Evolutionary conservation across 1,140 invertebrate species (phyloP), one percentile per base, ranked within the genome.

Genomic region (Camponotus vicinus): DNA sequence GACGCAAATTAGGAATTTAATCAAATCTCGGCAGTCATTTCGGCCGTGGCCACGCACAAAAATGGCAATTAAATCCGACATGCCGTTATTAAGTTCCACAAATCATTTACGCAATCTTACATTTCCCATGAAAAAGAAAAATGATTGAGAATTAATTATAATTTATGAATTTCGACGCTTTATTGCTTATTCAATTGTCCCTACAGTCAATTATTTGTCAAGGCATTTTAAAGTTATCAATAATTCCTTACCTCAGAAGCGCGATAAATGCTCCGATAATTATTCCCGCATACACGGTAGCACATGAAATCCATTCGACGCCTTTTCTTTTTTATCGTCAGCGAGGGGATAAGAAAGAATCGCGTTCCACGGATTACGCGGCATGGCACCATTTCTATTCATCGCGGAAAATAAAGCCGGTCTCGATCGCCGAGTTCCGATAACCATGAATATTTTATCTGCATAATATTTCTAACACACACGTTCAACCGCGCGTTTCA

Each of bases 391-490:
- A 92, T 93, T 93, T 92, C 90, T 93, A 93, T 93, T 93, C 93
- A 93, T 92, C 92, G 80, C 61, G 90, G 83, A 92, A 93, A 92
- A 93, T 93, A 93, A 93, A 92, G 89, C 90, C 91, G 91, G 86
- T 76, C 84, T 86, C 89, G 92, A 93, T 93, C 92, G 89, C 49
- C 66, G 83, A 89, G 87, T 89, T 88, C 73, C 92, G 92, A 93
- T 93, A 92, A 86, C 90, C 84, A 93, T 92, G 92, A 93, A 93
- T 93, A 93, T 93, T 91, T 93, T 92, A 93, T 93, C 90, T 79
- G 92, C 89, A 92, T 92, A 93, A 93, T 93, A 92, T 93, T 90
- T 88, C 87, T 78, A 34, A 64, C 78, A 57, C 21, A 18, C 49
- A 52, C 15, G 18, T 52, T 32, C 66, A 63, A 52, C 61, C 32